These are phyloP conservation scores for Hippopotamus amphibius DNA, from an alignment of 2,113 vertebrate species.

Conservation along the genomic window DNA sequence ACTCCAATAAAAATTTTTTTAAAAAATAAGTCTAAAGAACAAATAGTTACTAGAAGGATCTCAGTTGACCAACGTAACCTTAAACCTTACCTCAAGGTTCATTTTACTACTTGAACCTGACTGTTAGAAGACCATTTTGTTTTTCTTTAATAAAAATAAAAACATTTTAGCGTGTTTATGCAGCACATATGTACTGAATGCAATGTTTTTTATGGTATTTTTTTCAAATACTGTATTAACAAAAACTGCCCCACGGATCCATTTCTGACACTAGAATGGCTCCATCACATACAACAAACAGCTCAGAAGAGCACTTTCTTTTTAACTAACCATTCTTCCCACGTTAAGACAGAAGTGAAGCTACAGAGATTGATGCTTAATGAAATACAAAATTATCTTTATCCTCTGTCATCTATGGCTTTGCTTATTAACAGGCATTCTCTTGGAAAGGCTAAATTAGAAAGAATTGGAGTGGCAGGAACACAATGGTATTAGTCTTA, in stretches of 20 bases:
- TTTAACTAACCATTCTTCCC: conserved; percentile 48
- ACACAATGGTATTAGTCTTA: conserved; percentile 71
- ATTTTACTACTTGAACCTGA: background rate
- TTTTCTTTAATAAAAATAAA: conserved; percentile 50
- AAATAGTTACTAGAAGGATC: conserved; percentile 24
- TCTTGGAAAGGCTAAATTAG: conserved; percentile 64
- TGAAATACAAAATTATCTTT: conserved; percentile 74
- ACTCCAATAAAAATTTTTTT: background rate
- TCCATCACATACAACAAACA: conserved; percentile 35
- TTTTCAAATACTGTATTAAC: background rate
- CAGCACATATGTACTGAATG: background rate
- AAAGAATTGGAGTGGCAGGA: conserved; percentile 43
- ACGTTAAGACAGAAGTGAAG: conserved; percentile 27
- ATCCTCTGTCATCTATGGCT: conserved; percentile 66
- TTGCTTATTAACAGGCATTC: conserved; percentile 65
- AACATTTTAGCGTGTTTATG: background rate
- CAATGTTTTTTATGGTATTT: background rate
- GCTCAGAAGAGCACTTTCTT: conserved; percentile 49
- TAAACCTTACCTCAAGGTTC: conserved; percentile 28
- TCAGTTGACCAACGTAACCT: background rate
- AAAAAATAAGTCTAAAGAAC: conserved; percentile 15
- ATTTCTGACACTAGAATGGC: background rate
- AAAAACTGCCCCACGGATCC: conserved; percentile 12
- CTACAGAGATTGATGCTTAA: conserved; percentile 58
- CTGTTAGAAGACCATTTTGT: background rate